Base-by-base conservation (phyloP, 2,888 invertebrate species). In the Syrista parreyssii region DNA sequence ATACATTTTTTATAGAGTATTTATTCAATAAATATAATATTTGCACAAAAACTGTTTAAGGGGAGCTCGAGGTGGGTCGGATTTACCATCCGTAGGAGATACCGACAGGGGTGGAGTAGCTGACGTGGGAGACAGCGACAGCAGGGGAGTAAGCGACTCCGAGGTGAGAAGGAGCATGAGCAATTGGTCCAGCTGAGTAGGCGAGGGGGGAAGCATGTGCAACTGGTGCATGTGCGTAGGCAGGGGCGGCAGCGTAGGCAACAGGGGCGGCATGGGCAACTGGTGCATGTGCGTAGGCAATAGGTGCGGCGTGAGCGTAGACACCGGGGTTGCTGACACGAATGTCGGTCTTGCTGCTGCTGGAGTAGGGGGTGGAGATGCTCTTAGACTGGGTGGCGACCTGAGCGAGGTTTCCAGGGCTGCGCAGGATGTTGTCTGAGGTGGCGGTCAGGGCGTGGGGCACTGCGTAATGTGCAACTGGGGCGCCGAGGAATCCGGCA, bases 131-230 rank as follows among this genome's bases (percentile, higher is more conserved):
- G 4, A 89, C 89, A 4, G 87, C 88, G 1, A 88, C 89, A 1
- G 89, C 89, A 12, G 89, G 89, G 1, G 88, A 88, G 83, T 89
- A 89, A 11, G 88, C 87, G 12, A 88, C 86, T 30, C 88, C 89
- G n/a, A 88, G 87, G 34, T 86, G 87, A 36, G 84, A 81, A 30
- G 78, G 73, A 30, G 72, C 77, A 34, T 76, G 78, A 6, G 77
- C 76, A 75, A 33, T 33, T n/a, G 75, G 78, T 32, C 69, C 72
- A 23, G 73, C 68, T 12, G 69, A 30, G 11, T 69, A 32, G 76
- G 92, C 89, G 30, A 92, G 88, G 72, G 93, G 92, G n/a, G 93
- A 92, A 40, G 86, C 83, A 73, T 83, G 83, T 68, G 81, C 84
- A 75, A 82, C 80, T 32, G 80, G 78, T 74, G 84, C 82, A 32